Percentiles rank a stretch among this genome's conserved stretches.
Evolutionary conservation across 2,113 vertebrate species (phyloP).

Genomic region (Phycodurus eques): DNA sequence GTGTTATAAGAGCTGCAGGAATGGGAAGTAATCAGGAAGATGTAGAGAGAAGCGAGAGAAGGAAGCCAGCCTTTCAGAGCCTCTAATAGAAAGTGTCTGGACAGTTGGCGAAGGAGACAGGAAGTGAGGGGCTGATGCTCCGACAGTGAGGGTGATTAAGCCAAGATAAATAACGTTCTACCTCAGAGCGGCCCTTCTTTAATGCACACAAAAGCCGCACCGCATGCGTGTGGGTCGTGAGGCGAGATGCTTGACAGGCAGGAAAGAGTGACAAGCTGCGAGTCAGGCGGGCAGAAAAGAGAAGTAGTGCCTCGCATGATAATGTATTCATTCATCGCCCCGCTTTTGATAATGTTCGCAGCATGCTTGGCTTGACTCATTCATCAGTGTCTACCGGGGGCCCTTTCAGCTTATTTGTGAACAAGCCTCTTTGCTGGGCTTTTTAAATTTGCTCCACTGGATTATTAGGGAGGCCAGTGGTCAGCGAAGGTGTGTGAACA

Average conservation of each 20-base stretch:
- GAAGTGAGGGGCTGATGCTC: not conserved
- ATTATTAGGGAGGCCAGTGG: slow-evolving; percentile 38
- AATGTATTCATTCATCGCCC: slow-evolving; percentile 62
- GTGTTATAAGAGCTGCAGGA: slow-evolving; percentile 2
- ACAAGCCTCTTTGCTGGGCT: slow-evolving; percentile 39
- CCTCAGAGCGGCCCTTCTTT: slow-evolving; percentile 27
- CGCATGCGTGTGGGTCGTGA: slow-evolving; percentile 62
- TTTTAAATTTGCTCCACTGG: slow-evolving; percentile 50
- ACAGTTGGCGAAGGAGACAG: slow-evolving; percentile 18
- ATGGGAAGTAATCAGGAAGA: slow-evolving; percentile 29
- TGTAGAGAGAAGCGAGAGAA: slow-evolving; percentile 24
- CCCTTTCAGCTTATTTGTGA: slow-evolving; percentile 54
- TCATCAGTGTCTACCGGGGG: slow-evolving; percentile 60
- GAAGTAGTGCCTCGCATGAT: slow-evolving; percentile 58
- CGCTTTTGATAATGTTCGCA: slow-evolving; percentile 59
- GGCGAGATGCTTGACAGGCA: slow-evolving; percentile 44
- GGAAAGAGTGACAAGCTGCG: slow-evolving; percentile 59
- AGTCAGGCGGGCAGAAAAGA: slow-evolving; percentile 44
- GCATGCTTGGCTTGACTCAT: slow-evolving; percentile 62
- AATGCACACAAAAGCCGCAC: slow-evolving; percentile 52
- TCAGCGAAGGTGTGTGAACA: slow-evolving; percentile 23
- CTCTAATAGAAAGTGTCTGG: slow-evolving; percentile 28
- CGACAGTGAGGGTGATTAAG: slow-evolving; percentile 7
- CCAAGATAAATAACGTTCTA: slow-evolving; percentile 39
- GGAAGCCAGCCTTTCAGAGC: slow-evolving; percentile 33